phyloP scores from a whole-genome alignment of 2,113 vertebrate genomes.

The Tauraco erythrolophus region DNA sequence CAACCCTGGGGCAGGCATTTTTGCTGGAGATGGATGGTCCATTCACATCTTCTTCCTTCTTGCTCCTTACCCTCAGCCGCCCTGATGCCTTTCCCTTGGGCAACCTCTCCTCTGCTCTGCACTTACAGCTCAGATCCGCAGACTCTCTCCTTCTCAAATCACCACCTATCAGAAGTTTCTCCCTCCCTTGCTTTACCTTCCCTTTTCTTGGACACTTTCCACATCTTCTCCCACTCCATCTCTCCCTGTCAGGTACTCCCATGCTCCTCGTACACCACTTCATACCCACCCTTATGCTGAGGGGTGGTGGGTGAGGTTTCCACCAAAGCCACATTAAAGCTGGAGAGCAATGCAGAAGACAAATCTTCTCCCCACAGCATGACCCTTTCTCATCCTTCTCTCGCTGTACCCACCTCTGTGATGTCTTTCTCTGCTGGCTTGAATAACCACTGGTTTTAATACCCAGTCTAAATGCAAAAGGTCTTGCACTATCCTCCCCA shows the following conservation, averaged over 20 bases:
- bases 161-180: background rate
- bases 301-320: background rate
- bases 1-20: background rate
- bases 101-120: background rate
- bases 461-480: background rate
- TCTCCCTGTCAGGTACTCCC: background rate
- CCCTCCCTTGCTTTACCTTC: background rate
- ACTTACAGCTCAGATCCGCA: background rate
- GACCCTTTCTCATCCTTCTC: background rate
- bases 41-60: background rate
- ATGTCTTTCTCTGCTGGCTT: background rate
- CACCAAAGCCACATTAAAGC: background rate
- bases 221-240: background rate
- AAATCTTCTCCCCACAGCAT: fast-evolving
- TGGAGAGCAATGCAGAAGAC: background rate
- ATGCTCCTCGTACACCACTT: background rate
- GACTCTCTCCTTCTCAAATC: background rate
- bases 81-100: background rate
- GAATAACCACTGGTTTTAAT: background rate
- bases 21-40: background rate
- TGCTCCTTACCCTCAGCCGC: background rate
- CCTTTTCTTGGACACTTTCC: background rate
- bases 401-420: background rate
- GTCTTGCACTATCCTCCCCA: too few relatives aligned
- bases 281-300: background rate